Evolutionary conservation across 2,113 vertebrate species (phyloP).

Genomic region (Pycnonotus jocosus): DNA sequence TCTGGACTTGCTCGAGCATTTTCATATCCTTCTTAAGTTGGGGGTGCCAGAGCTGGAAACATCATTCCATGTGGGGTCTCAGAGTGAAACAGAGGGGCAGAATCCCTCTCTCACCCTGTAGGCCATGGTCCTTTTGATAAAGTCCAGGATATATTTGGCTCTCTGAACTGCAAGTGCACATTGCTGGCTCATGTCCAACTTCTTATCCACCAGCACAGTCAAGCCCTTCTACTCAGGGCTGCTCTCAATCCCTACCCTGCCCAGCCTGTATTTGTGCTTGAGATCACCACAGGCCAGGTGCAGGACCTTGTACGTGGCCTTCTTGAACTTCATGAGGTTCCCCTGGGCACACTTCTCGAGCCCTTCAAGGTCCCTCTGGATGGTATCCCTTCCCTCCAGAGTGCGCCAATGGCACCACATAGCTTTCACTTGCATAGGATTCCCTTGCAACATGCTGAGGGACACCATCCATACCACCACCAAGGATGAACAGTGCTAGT

Average conservation of each 20-base stretch:
- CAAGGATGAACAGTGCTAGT: neutral
- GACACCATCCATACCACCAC: neutral
- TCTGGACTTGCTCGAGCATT: neutral
- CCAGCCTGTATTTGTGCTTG: neutral
- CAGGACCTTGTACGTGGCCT: neutral
- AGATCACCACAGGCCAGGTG: neutral
- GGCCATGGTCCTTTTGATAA: neutral
- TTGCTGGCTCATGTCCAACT: neutral
- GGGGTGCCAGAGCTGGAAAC: neutral
- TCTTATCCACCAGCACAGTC: neutral
- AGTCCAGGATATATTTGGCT: neutral
- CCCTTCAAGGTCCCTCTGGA: neutral
- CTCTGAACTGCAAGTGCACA: neutral
- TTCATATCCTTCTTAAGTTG: neutral
- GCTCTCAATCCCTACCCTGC: neutral
- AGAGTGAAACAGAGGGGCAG: neutral
- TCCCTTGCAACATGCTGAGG: neutral
- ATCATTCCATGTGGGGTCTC: neutral
- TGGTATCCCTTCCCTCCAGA: neutral
- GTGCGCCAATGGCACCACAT: neutral
- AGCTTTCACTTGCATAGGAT: neutral
- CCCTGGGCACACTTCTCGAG: neutral
- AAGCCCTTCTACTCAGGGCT: neutral
- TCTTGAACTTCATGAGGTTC: neutral
- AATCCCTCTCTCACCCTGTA: neutral